Evolutionary conservation across 1,140 invertebrate genomes (phyloP), one percentile per base, ranked within the genome.

Genomic region (Aphidius gifuensis): DNA sequence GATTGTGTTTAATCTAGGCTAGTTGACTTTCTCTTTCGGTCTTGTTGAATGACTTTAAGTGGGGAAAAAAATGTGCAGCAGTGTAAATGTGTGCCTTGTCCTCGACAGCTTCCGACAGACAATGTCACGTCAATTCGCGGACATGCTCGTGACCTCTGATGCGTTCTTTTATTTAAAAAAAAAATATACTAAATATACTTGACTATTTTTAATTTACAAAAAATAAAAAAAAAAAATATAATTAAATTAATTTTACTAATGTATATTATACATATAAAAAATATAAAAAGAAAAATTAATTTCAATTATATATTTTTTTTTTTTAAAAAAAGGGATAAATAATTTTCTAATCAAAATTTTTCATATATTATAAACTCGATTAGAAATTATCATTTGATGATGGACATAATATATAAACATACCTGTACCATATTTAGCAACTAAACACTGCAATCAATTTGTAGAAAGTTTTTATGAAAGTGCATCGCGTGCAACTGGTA

Each of bases 1-100:
- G 63, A 54, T 46, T 42, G 43, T 32, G 62, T 60, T 58, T 63
- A 63, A 53, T 61, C 51, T 21, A 53, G 46, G 64, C 68, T 73
- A 67, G 66, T 72, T 73, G 70, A 73, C 76, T 78, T 78, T 78
- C 76, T 78, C 74, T 76, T 78, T 78, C 73, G 44, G 39, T 68
- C 70, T 32, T 32, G 23, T 32, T 32, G 23, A 32, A 32, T 32
- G 23, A 32, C 23, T 32, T 32, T 3, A 32, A 32, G 23, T 32
- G 56, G 23, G 47, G 56, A 56, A 55, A 43, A 55, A 51, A 53
- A 61, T 32, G 23, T 32, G 23, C 23, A 32, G 2, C 2, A 3
- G 23, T 32, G 23, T 32, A 32, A 3, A 32, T 32, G 4, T 32
- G 23, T 32, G 23, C 23, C 23, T 67, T 66, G 65, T 61, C 66